phyloP scores from a whole-genome alignment of 2,888 invertebrate genomes.

The Ectobius pallidus region DNA sequence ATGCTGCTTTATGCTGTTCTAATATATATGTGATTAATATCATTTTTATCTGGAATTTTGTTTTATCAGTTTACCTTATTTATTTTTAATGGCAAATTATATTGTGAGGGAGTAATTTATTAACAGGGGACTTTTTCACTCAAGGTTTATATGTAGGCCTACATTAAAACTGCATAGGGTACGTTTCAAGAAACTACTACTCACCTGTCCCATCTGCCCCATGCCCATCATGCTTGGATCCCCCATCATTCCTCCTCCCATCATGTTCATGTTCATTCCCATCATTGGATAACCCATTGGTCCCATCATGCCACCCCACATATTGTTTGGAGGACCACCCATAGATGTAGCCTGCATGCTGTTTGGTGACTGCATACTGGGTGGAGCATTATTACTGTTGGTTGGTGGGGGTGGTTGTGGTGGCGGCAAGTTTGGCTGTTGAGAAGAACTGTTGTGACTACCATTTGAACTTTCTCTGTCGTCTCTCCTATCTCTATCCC shows the following conservation, averaged over 20 bases:
- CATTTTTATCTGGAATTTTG: too few species aligned
- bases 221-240: constrained; percentile 67
- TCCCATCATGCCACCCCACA: constrained; percentile 50
- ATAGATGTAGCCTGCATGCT: constrained; percentile 31
- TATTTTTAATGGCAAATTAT: too few species aligned
- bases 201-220: constrained; percentile 52
- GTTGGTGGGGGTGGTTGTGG: background rate
- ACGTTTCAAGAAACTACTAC: too few species aligned
- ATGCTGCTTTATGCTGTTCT: too few species aligned
- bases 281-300: constrained; percentile 49
- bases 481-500: constrained; percentile 44
- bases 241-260: constrained; percentile 62
- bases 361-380: constrained; percentile 21
- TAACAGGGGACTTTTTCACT: too few species aligned
- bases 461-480: constrained; percentile 38
- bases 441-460: constrained; percentile 35
- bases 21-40: too few species aligned
- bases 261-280: constrained; percentile 51
- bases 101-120: too few species aligned
- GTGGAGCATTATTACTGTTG: constrained; percentile 14
- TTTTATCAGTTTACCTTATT: too few species aligned
- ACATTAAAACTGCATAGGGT: too few species aligned
- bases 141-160: too few species aligned
- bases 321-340: constrained; percentile 38
- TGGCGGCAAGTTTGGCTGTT: background rate